These are phyloP conservation scores for Cherax destructor DNA, from an alignment of 1,140 invertebrate species.

Conservation along the genomic window DNA sequence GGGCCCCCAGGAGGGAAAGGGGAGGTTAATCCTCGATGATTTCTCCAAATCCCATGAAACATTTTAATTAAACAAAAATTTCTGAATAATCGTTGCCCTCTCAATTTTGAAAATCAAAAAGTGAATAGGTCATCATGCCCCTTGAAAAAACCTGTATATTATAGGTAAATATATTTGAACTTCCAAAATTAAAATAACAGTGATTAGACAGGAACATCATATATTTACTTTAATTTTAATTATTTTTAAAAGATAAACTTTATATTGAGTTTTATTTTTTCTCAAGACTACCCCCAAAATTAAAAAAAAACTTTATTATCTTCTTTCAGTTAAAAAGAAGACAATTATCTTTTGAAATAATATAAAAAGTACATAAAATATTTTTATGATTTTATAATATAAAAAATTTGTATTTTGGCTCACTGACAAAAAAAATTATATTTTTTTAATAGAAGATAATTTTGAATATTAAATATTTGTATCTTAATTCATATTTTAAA, in stretches of 20 bases:
- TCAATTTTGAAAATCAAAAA: constrained; percentile 8
- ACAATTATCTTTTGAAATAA: neutral
- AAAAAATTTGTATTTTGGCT: neutral
- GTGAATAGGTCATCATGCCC: too few species aligned
- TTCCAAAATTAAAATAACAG: constrained; percentile 24
- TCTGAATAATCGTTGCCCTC: constrained; percentile 10
- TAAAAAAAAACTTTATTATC: neutral
- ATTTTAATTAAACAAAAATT: neutral
- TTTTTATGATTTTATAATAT: neutral
- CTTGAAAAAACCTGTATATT: constrained; percentile 3
- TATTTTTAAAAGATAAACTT: constrained; percentile 53
- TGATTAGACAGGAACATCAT: constrained; percentile 22
- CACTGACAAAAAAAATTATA: neutral
- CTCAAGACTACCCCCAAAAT: neutral
- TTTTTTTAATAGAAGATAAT: neutral
- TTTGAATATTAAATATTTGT: neutral
- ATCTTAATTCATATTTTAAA: neutral
- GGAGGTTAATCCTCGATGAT: too few species aligned
- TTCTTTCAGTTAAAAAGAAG: neutral
- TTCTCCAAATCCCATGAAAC: too few species aligned
- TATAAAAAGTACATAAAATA: neutral
- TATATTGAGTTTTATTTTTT: neutral
- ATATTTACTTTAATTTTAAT: constrained; percentile 51
- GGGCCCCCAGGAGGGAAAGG: too few species aligned
- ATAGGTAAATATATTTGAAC: constrained; percentile 11